A percentile compares a stretch with the other conserved stretches of the same genome.
These are phyloP conservation scores for Thera britannica DNA, from an alignment of 2,888 invertebrate species.

Conservation along the genomic window DNA sequence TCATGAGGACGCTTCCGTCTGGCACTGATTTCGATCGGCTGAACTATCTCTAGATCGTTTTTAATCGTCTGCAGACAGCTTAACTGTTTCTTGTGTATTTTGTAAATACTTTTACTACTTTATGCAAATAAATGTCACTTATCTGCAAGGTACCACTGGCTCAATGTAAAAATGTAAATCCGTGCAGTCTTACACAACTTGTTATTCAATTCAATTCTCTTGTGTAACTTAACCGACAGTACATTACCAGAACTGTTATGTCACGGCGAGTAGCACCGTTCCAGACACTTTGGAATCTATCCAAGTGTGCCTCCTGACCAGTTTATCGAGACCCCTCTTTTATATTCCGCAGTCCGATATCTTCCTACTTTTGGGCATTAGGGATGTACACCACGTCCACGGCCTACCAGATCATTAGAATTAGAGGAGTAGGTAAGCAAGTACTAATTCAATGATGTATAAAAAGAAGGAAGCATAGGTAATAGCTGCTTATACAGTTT, in stretches of 20 bases:
- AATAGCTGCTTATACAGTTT: too few relatives aligned
- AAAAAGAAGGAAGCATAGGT: too few relatives aligned
- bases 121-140: too few relatives aligned
- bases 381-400: constrained; percentile 22
- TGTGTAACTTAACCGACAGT: constrained; percentile 37
- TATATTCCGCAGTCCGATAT: constrained; percentile 43
- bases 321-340: constrained; percentile 46
- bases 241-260: constrained; percentile 63
- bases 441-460: too few relatives aligned
- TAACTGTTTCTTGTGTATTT: too few relatives aligned
- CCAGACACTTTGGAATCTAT: constrained; percentile 71
- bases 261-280: constrained; percentile 64
- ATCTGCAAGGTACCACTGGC: neutral
- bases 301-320: constrained; percentile 62
- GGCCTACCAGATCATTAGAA: neutral
- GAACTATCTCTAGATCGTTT: too few relatives aligned
- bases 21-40: too few relatives aligned
- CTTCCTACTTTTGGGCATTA: constrained; percentile 27
- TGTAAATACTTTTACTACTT: too few relatives aligned
- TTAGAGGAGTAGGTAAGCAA: neutral
- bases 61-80: too few relatives aligned
- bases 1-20: too few relatives aligned
- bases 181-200: constrained; percentile 19
- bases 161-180: constrained; percentile 7
- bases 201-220: constrained; percentile 31